Percentiles rank a stretch among this genome's conserved stretches.
These are phyloP conservation scores for Zapornia atra DNA, from an alignment of 2,113 vertebrate species.

Conservation along the genomic window DNA sequence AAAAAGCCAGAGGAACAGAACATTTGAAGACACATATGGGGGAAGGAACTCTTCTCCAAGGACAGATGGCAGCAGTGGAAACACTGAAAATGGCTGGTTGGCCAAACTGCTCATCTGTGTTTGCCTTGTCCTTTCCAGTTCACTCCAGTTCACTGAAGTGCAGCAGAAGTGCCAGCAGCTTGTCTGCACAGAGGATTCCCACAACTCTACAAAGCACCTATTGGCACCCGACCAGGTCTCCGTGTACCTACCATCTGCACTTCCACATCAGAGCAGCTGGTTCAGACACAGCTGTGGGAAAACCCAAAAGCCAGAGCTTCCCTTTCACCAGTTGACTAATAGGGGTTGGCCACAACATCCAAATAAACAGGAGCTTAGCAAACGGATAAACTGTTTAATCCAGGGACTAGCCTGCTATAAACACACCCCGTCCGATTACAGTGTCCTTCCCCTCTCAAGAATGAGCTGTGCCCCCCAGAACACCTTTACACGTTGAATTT, in stretches of 20 bases:
- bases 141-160: neutral
- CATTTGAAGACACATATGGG: slow-evolving; percentile 10
- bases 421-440: neutral
- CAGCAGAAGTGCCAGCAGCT: neutral
- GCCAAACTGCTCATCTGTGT: neutral
- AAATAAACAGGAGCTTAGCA: neutral
- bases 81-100: neutral
- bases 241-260: neutral
- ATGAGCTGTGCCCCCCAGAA: neutral
- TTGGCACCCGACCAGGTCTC: accelerated
- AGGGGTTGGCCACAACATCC: neutral
- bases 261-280: neutral
- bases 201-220: neutral
- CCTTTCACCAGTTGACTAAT: neutral
- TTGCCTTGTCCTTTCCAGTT: slow-evolving; percentile 7
- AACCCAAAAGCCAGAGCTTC: neutral
- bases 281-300: neutral
- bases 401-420: neutral
- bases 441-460: neutral
- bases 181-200: neutral
- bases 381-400: neutral
- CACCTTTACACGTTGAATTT: neutral
- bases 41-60: neutral
- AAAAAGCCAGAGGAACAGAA: neutral
- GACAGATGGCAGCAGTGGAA: slow-evolving; percentile 23